A percentile compares a stretch with the other conserved stretches of the same genome.
These are phyloP conservation scores for Periphyllus acericola DNA, from an alignment of 2,888 invertebrate genomes.

Conservation along the genomic window DNA sequence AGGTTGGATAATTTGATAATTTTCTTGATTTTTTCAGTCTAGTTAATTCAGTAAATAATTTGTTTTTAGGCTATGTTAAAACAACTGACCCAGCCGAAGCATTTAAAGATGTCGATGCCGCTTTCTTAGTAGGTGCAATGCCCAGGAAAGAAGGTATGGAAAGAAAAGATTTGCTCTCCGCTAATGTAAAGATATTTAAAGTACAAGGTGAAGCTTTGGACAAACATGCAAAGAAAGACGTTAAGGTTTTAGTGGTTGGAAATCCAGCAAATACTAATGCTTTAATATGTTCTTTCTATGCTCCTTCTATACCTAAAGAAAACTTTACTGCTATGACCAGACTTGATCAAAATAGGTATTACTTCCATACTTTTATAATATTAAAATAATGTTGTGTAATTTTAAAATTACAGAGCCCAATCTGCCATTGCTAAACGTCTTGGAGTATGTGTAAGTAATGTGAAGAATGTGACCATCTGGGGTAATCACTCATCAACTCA, in stretches of 20 bases:
- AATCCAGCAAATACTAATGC: constrained; percentile 99
- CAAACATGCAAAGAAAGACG: constrained; percentile 87
- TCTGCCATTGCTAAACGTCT: constrained; percentile 81
- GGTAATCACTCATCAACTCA: constrained; percentile 99
- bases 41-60: neutral
- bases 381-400: neutral
- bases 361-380: neutral
- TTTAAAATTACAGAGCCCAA: constrained; percentile 75
- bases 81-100: constrained; percentile 89
- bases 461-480: constrained; percentile 96
- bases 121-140: constrained; percentile 98
- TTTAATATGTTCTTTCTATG: constrained; percentile 92
- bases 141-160: constrained; percentile 98
- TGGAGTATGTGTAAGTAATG: constrained; percentile 73
- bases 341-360: constrained; percentile 87
- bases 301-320: constrained; percentile 93
- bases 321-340: constrained; percentile 99
- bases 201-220: constrained; percentile 94
- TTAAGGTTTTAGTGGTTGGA: constrained; percentile 96
- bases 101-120: constrained; percentile 96
- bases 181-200: constrained; percentile 98
- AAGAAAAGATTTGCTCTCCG: constrained; percentile 94
- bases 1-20: constrained; percentile 68
- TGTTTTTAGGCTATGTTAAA: constrained; percentile 76
- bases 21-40: neutral